Evolutionary conservation across 2,888 invertebrate genomes (phyloP), one percentile per base, ranked within the genome.

Genomic region (Rotaria sp.): DNA sequence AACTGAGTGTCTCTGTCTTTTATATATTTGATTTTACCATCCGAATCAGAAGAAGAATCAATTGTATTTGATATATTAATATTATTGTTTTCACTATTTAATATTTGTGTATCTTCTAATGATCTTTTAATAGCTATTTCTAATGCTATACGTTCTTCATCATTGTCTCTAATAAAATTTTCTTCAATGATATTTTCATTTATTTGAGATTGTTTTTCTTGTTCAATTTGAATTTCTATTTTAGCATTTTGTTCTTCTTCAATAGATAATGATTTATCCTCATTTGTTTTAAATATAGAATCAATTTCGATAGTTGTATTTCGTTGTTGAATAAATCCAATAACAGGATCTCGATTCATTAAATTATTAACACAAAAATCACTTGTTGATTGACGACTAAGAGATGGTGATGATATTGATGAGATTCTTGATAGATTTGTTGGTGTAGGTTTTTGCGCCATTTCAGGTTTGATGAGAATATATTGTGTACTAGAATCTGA

Each of bases 401-500:
- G 7, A 2, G 67, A 67, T 35, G 67, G 13, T 30, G 67, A 67
- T n/a, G 59, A 30, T 10, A n/a, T 59, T 59, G 67, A 35, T 67
- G 67, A 67, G 4, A 35, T 67, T 67, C 21, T 35, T 35, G 67
- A 67, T 38, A 67, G 7, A 21, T 35, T 67, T 18, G 35, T 21
- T 5, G 67, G 2, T 45, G 80, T 45, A 15, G 3, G 0, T 15
- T 80, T 80, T 45, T 41, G 80, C 45, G 67, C 5, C 18, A 38
- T 80, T 45, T 45, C 80, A 21, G 41, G 15, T n/a, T 80, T 86
- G 35, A 86, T 85, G 10, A 86, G 45, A 38, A 86, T 85, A 26
- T 85, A 74, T 80, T 86, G 85, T 74, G 41, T 86, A 50, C 85
- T 57, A 13, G 85, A 85, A 38, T 86, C 80, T 11, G 86, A 86